Evolutionary conservation across 2,113 vertebrate genomes (phyloP), one percentile per base, ranked within the genome.

Genomic region (Glaucidium brasilianum): DNA sequence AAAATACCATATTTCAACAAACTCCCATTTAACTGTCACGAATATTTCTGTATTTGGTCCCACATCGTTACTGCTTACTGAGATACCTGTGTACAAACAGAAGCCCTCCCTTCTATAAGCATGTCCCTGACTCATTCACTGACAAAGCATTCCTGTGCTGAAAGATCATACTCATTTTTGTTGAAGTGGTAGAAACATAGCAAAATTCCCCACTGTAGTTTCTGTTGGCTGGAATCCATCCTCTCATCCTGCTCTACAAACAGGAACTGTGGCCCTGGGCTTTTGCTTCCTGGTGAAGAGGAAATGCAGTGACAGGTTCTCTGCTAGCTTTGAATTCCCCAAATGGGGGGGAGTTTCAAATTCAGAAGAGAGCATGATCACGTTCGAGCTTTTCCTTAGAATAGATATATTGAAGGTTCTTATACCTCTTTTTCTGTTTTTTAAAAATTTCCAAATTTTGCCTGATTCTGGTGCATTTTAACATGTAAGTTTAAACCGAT

Each of bases 1-100:
- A 89, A 75, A 72, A 12, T 35, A 68, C 26, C 52, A n/a, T 94
- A 96, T 95, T 93, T 94, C 75, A 88, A 52, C 53, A 90, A 84
- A 64, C 16, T 86, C 30, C 18, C 22, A 76, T 92, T 88, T 90
- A 86, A 79, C 27, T 79, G 30, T 72, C 41, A 53, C 66, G 56
- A 92, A 74, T 0, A 0, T 88, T 92, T 90, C 58, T 69, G 17
- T 72, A 10, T 77, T 78, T 84, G 30, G 78, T 81, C 71, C 75
- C 49, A 45, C 30, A 63, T 56, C 9, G 2, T 60, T 84, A 35
- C 64, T 79, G 83, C 67, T 94, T 74, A 79, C 27, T 0, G 25
- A 88, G 21, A 29, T 64, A 26, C 8, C 43, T 89, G 67, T 87
- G 66, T 59, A 80, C 66, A 82, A 85, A 72, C 45, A 88, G 71